Evolutionary conservation across 2,888 invertebrate species (phyloP), one percentile per base, ranked within the genome.

Genomic region (Cordylochernes scorpioides): DNA sequence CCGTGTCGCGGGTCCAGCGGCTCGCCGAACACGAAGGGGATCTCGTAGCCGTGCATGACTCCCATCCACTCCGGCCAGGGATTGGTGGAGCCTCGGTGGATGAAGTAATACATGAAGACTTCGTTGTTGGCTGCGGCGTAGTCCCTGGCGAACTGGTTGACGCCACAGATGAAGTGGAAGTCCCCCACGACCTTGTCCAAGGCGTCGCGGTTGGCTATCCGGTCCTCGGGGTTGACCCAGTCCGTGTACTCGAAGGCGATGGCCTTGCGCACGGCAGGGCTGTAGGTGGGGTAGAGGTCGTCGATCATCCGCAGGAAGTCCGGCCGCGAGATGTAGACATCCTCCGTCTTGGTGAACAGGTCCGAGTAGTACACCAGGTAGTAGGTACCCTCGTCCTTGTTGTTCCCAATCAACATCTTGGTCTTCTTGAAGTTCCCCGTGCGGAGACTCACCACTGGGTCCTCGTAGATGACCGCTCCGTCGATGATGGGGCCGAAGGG

Each of bases 31-130:
- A 84, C 67, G 53, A 77, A 88, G 51, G 69, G 73, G 41, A 88
- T 82, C 56, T 88, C 86, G 53, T 88, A 84, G 3, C 72, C 86
- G 52, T 88, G 88, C 65, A 86, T 68, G 10, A 84, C 84, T 17
- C 86, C 86, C 41, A 82, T 80, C 86, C 86, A 88, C 29, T 69
- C 67, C 1, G 86, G 84, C 86, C 86, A 88, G 0, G 27, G 8
- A 7, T n/a, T 16, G 14, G 16, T 22, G 10, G 26, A 22, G 13
- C 31, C 13, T 8, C 34, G 17, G n/a, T 36, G 36, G 9, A 21
- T 14, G 24, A 35, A 36, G 9, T 18, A 16, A 24, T 35, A 36
- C 15, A 19, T 15, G 17, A 26, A 36, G 16, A 31, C 27, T 2
- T 28, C 8, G 3, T 8, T 7, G n/a, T 13, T 14, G 5, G 10